Base-by-base conservation (phyloP, 2,888 invertebrate species). In the Pheosia gnoma region DNA sequence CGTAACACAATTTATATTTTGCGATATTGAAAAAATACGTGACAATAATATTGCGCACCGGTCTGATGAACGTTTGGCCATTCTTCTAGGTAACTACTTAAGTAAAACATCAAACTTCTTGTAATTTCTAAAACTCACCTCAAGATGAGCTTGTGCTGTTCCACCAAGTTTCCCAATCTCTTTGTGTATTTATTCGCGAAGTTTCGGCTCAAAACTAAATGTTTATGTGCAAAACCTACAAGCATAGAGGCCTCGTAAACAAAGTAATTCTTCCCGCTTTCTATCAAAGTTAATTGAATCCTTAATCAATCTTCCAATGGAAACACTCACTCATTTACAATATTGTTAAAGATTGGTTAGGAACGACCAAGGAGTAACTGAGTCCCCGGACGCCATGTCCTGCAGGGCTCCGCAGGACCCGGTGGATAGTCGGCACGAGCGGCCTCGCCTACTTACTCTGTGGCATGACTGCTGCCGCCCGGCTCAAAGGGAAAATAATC, bases 121-220 rank as follows among this genome's bases (percentile, higher is more conserved):
- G 13, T 3, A 49, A 59, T 10, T 59, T 59, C 41, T 56, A 37
- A 60, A 58, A 60, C 75, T 80, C 80, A 91, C 92, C 82, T 82
- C 60, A 91, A 79, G 71, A 92, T 83, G 47, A 72, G 75, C 59
- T 79, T 83, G 63, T 93, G 93, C 71, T 93, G 93, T 55, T 86
- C 75, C 3, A 88, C 87, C 59, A 92, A 77, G 25, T 81, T 68
- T 3, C 87, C 78, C 56, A 93, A 71, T 63, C 88, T 81, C 11
- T 74, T 75, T n/a, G 68, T 71, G 59, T 84, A 89, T 61, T 69
- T 81, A 49, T 76, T 64, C 59, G 71, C 72, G 59, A 89, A 90
- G 11, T 75, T 62, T 62, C 77, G 68, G 63, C 84, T 81, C 43
- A 70, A 62, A 60, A 85, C 66, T 62, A 87, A 72, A 60, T 72